Base-by-base conservation (phyloP, 2,888 invertebrate genomes). In the Heliconius cydno region DNA sequence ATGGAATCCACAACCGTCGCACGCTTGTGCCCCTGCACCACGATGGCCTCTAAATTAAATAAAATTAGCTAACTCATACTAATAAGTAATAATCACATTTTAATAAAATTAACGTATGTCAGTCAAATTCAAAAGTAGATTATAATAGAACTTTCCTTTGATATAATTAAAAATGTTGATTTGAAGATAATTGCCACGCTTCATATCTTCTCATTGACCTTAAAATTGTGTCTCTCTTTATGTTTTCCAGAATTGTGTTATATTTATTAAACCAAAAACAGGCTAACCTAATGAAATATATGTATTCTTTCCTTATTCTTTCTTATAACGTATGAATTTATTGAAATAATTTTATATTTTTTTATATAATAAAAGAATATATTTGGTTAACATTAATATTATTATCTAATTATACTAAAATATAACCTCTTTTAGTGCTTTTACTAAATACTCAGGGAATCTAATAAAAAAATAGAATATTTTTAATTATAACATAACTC, bases 141-240 rank as follows among this genome's bases (percentile, higher is more conserved):
- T 57, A 30, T 57, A 57, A 72, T 72, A 72, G 72, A 68, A 68
- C n/a, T 72, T 30, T 72, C 30, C 72, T 72, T 72, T 72, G 38
- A 6, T 12, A 41, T 72, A 57, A 72, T 72, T 34, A 34, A 1
- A 30, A 72, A 22, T 22, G 25, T 52, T 72, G 30, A 72, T 72
- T 72, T 19, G 22, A 30, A 52, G 72, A 30, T 72, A 72, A 72
- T 72, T 72, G 72, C n/a, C 34, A 72, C 57, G 72, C 57, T 28
- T 57, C 72, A 72, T 57, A 72, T 13, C 30, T 57, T 72, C 57
- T 34, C 34, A 12, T 13, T 57, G n/a, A n/a, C 72, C 72, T 72
- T 72, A 72, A 57, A 72, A 72, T 72, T 34, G 7, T n/a, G 6
- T 72, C 28, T 52, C 9, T 57, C 30, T 72, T 72, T 5, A 52